These are phyloP conservation scores for Caenorhabditis afra DNA, from an alignment of 2,888 invertebrate species.

Conservation along the genomic window DNA sequence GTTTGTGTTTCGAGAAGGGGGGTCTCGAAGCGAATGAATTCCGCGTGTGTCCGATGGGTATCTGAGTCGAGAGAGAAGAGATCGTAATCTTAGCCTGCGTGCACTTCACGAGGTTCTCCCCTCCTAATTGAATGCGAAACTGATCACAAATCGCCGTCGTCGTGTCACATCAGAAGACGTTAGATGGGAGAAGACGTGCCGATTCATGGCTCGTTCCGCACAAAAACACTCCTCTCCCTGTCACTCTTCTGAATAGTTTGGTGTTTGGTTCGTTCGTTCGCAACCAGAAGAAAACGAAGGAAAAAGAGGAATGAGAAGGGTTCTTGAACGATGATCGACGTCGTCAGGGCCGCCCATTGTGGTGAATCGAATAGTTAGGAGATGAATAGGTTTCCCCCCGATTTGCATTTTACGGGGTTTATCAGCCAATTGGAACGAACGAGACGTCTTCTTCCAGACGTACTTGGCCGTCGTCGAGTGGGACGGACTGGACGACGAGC, in stretches of 20 bases:
- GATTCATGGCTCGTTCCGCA: not conserved
- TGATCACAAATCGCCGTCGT: slow-evolving; percentile 38
- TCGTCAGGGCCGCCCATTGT: slow-evolving; percentile 30
- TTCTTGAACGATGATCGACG: slow-evolving; percentile 34
- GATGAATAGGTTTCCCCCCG: slow-evolving; percentile 7
- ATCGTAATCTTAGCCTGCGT: slow-evolving; percentile 12
- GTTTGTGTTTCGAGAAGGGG: no score
- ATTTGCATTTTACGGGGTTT: slow-evolving; percentile 26
- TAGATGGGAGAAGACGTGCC: no score
- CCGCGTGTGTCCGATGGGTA: slow-evolving; percentile 2
- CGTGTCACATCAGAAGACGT: no score
- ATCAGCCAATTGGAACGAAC: slow-evolving; percentile 1
- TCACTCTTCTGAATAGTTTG: slow-evolving; percentile 22
- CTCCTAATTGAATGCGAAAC: slow-evolving; percentile 9
- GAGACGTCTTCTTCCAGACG: slow-evolving; percentile 81
- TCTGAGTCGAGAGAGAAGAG: slow-evolving; percentile 11
- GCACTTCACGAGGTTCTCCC: slow-evolving; percentile 12
- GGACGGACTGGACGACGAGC: slow-evolving; percentile 89
- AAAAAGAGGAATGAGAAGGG: not conserved
- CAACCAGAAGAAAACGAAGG: no score
- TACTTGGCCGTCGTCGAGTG: slow-evolving; percentile 89
- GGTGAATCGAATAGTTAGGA: slow-evolving; percentile 19
- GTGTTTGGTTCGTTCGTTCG: no score
- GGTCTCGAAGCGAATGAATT: not conserved
- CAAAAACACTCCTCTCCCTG: not conserved